These are phyloP conservation scores for Barnardius zonarius DNA, from an alignment of 2,113 vertebrate species.

Conservation along the genomic window DNA sequence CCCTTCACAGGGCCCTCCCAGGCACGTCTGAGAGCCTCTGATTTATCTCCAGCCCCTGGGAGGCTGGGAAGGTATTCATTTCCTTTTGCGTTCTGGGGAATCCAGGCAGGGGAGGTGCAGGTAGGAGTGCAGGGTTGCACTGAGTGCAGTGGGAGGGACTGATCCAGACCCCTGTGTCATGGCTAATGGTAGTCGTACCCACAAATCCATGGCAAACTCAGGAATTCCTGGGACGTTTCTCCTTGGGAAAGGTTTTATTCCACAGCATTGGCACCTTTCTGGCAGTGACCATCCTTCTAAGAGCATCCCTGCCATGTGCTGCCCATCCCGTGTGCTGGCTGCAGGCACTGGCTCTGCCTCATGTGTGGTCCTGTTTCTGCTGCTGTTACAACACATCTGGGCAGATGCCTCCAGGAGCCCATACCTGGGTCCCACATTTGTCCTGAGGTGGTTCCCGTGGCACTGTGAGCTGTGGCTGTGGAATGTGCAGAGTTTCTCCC, in stretches of 20 bases:
- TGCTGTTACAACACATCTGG: neutral
- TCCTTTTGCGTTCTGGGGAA: neutral
- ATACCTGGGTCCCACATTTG: neutral
- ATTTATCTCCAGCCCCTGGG: neutral
- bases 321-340: rapidly evolving
- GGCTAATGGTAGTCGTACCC: rapidly evolving
- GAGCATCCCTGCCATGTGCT: neutral
- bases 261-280: neutral
- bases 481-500: neutral
- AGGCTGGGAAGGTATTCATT: neutral
- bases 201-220: neutral
- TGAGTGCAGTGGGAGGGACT: neutral
- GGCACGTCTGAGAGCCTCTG: neutral
- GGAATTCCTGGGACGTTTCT: neutral
- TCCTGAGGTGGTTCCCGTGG: neutral
- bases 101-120: neutral
- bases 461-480: rapidly evolving
- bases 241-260: neutral
- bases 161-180: neutral
- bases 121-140: neutral
- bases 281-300: neutral
- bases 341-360: neutral
- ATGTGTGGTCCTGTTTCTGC: neutral
- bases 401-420: neutral
- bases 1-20: neutral